Conservation (phyloP, 2,888 invertebrate genomes). For the Lasius platythorax region DNA sequence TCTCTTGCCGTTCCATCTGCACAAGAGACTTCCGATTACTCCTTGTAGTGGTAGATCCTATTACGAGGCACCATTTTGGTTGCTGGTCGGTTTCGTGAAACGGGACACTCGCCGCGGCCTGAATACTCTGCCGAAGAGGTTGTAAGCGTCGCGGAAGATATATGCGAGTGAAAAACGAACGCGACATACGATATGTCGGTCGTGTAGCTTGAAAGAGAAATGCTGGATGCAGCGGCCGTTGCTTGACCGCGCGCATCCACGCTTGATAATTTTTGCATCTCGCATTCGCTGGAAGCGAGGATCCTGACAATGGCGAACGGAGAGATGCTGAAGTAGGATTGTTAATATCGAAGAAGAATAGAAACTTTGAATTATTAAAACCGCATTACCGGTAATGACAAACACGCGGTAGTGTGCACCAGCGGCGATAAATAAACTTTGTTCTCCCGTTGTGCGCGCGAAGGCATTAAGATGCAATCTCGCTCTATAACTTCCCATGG, state of each 20-base stretch:
- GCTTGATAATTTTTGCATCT: slow-evolving; percentile 21
- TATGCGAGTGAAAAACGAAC: slow-evolving; percentile 48
- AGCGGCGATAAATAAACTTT: slow-evolving; percentile 49
- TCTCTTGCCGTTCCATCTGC: slow-evolving; percentile 16
- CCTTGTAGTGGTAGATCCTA: slow-evolving; percentile 35
- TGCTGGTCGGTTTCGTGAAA: slow-evolving; percentile 44
- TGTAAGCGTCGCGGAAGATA: slow-evolving; percentile 49
- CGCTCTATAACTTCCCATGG: slow-evolving; percentile 42
- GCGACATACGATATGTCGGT: slow-evolving; percentile 39
- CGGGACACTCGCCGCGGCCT: slow-evolving; percentile 45
- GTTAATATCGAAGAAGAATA: slow-evolving; percentile 4
- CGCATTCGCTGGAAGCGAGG: not conserved
- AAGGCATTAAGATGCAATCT: slow-evolving; percentile 52
- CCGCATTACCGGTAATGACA: slow-evolving; percentile 24
- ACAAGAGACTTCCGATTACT: slow-evolving; percentile 34
- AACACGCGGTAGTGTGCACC: not conserved
- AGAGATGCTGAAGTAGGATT: not conserved
- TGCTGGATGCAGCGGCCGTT: not conserved
- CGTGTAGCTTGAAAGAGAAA: slow-evolving; percentile 25
- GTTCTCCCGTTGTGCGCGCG: slow-evolving; percentile 24
- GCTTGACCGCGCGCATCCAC: slow-evolving; percentile 2
- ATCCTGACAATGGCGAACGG: not conserved
- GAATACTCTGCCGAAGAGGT: slow-evolving; percentile 16
- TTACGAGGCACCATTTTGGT: slow-evolving; percentile 45
- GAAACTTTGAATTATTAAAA: slow-evolving; percentile 42